Conservation (phyloP, 1,140 invertebrate genomes). For the Oscheius sp. region DNA sequence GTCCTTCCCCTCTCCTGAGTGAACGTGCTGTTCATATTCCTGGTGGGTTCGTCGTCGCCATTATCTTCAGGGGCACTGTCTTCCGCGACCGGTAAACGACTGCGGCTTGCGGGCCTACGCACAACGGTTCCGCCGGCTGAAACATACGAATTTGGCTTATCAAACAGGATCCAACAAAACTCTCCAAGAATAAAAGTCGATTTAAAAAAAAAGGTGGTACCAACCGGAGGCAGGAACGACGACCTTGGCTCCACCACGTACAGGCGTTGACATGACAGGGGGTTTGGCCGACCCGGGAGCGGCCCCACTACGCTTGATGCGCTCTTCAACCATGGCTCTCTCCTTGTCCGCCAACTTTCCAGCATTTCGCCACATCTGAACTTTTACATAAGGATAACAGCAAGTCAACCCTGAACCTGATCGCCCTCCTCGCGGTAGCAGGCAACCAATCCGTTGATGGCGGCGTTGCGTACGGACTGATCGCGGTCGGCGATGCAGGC, state of each 20-base stretch:
- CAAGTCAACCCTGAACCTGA: conserved; percentile 65
- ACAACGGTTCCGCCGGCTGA: neutral
- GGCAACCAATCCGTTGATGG: conserved; percentile 86
- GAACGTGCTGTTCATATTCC: neutral
- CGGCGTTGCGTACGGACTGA: conserved; percentile 90
- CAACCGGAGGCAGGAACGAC: conserved; percentile 14
- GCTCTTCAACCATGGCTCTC: conserved; percentile 83
- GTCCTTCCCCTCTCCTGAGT: neutral
- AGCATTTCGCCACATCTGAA: conserved; percentile 74
- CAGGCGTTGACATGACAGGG: conserved; percentile 54
- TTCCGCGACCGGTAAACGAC: neutral
- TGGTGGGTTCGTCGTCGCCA: neutral
- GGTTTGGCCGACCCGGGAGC: conserved; percentile 42
- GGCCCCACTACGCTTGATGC: conserved; percentile 84
- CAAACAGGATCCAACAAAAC: neutral
- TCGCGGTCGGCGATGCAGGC: conserved; percentile 91
- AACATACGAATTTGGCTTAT: neutral
- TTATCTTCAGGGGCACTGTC: too few relatives aligned
- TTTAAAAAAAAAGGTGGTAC: neutral
- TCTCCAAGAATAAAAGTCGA: neutral
- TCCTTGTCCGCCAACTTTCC: conserved; percentile 93
- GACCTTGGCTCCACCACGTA: conserved; percentile 30
- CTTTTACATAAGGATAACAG: neutral
- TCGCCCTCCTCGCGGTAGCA: conserved; percentile 87
- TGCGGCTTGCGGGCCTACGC: neutral